Evolutionary conservation across 2,888 invertebrate species (phyloP).

Genomic region (Schizotus pectinicornis): DNA sequence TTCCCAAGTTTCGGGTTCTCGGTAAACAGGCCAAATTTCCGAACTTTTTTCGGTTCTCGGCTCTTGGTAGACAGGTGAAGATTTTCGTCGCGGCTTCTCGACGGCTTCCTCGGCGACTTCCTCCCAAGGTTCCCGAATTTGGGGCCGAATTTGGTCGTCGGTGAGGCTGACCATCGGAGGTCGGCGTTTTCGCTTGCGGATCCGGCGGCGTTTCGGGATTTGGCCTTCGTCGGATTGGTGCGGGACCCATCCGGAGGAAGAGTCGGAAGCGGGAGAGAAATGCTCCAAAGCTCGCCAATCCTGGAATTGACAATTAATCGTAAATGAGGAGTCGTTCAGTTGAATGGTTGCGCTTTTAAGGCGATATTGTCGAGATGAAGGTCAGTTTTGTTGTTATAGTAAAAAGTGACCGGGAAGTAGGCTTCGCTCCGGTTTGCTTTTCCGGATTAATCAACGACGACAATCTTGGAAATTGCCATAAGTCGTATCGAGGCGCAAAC

Average conservation of each 20-base stretch:
- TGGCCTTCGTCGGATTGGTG: slow-evolving; percentile 32
- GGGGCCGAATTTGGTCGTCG: slow-evolving; percentile 44
- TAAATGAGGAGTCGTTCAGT: slow-evolving; percentile 6
- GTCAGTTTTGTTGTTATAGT: slow-evolving; percentile 22
- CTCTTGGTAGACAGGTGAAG: slow-evolving; percentile 41
- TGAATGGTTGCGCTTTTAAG: slow-evolving; percentile 15
- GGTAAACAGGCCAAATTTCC: slow-evolving; percentile 32
- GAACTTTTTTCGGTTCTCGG: slow-evolving; percentile 35
- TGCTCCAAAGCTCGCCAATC: slow-evolving; percentile 61
- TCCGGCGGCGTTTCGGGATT: slow-evolving; percentile 58
- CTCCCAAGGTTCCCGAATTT: slow-evolving; percentile 45
- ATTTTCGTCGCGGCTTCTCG: slow-evolving; percentile 42
- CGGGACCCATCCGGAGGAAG: slow-evolving; percentile 52
- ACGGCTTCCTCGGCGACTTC: slow-evolving; percentile 47
- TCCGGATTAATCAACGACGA: background rate
- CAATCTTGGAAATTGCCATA: slow-evolving; percentile 7
- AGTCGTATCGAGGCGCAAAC: background rate
- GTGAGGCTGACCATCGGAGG: slow-evolving; percentile 58
- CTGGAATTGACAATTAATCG: slow-evolving; percentile 55
- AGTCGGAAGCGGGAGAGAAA: slow-evolving; percentile 28
- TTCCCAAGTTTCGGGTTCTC: too few species aligned
- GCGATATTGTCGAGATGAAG: slow-evolving; percentile 17
- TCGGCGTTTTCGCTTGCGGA: slow-evolving; percentile 68
- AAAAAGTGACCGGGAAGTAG: slow-evolving; percentile 18
- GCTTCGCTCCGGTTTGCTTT: slow-evolving; percentile 17